Evolutionary conservation across 1,140 invertebrate species (phyloP).

Genomic region (Drosophila ercepeae): DNA sequence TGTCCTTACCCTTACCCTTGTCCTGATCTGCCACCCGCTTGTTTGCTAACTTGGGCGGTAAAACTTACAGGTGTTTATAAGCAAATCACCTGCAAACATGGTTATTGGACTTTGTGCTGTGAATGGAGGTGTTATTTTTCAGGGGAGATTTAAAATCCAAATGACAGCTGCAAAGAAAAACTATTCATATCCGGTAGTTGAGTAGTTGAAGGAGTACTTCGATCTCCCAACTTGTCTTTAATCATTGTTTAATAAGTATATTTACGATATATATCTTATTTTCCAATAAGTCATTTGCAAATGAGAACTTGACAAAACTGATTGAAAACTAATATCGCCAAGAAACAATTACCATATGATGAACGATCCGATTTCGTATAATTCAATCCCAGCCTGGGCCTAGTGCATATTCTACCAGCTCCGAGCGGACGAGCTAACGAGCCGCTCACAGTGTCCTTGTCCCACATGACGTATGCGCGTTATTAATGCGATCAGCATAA

Average conservation of each 20-base stretch:
- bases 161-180: too few species aligned
- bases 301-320: too few species aligned
- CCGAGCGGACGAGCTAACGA: background rate
- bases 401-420: constrained; percentile 11
- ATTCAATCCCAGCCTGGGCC: constrained; percentile 14
- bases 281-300: too few species aligned
- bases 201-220: too few species aligned
- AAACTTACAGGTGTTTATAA: constrained; percentile 67
- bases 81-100: constrained; percentile 28
- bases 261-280: too few species aligned
- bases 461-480: constrained; percentile 68
- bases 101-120: background rate
- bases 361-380: background rate
- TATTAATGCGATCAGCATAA: constrained; percentile 71
- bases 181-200: too few species aligned
- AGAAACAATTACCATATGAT: too few species aligned
- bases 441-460: constrained; percentile 31
- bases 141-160: too few species aligned
- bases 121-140: background rate
- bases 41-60: constrained; percentile 32
- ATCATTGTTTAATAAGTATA: too few species aligned
- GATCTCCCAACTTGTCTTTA: too few species aligned
- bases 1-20: background rate
- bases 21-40: background rate
- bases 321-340: background rate